Evolutionary conservation across 1,140 invertebrate species (phyloP), one percentile per base, ranked within the genome.

Genomic region (Caerostris extrusa): DNA sequence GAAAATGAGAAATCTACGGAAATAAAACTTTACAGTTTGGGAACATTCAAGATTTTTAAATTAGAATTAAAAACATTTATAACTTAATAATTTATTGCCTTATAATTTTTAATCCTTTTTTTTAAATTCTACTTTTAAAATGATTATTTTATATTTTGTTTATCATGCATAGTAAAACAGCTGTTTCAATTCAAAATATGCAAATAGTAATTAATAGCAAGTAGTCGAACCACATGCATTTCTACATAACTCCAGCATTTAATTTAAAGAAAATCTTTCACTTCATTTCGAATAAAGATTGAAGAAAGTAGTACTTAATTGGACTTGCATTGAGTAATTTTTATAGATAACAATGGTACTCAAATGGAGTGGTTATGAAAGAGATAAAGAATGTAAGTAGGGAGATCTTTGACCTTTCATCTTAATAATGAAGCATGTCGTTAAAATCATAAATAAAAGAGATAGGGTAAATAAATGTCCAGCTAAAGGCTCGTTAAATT

Each of bases 371-470:
- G 50, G 50, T 77, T 77, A 50, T 5, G n/a, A 64, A 64, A 64
- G 71, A 19, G 82, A 19, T 8, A 19, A 85, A 85, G 82, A 85
- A 85, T 34, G 55, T 4, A 77, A 77, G 19, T 77, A 53, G 12
- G 34, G 19, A 56, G n/a, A 82, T 14, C 77, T 56, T 12, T 55
- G 53, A 82, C 77, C 55, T 82, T 55, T 82, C 50, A 82, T 82
- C 50, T 56, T 17, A 82, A 56, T 82, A 82, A 82, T 82, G 77
- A 82, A 55, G 77, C 12, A 10, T 56, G 8, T 85, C 82, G 8
- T 85, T 85, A 58, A 34, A 57, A 7, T 34, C 57, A 85, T 85
- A 85, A 85, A 85, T 57, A 85, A 56, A 56, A 17, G 7, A 56
- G n/a, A 17, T 10, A 85, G 53, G 7, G 5, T 77, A 19, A 57